Percentiles rank a stretch among this genome's conserved stretches.
These are phyloP conservation scores for Parnassius smintheus DNA, from an alignment of 2,888 invertebrate genomes.

Conservation along the genomic window DNA sequence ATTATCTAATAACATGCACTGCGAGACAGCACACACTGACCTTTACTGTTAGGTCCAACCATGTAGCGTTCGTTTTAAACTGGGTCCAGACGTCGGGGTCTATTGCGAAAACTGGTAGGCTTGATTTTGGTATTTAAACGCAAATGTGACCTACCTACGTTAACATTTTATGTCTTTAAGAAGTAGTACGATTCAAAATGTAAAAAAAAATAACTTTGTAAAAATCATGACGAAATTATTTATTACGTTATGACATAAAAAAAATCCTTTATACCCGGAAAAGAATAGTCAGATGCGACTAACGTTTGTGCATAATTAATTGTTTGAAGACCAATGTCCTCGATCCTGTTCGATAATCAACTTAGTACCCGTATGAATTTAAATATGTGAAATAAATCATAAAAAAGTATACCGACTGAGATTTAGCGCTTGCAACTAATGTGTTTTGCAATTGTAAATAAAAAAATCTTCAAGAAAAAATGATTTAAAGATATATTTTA, in stretches of 20 bases:
- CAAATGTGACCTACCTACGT: background rate
- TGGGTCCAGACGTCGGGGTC: slow-evolving; percentile 4
- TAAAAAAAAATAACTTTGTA: too few species aligned
- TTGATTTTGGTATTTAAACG: slow-evolving; percentile 1
- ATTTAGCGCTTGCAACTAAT: slow-evolving; percentile 3
- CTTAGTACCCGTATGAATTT: slow-evolving; percentile 20
- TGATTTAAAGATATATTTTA: too few species aligned
- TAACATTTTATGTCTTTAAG: too few species aligned
- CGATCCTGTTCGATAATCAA: slow-evolving; percentile 40
- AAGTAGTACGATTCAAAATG: too few species aligned
- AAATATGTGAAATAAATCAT: slow-evolving; percentile 32
- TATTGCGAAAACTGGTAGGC: background rate
- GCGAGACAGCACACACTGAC: slow-evolving; percentile 49
- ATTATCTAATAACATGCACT: slow-evolving; percentile 66
- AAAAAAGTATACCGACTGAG: slow-evolving; percentile 25
- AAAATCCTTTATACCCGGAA: slow-evolving; percentile 23
- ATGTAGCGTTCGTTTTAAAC: slow-evolving; percentile 36
- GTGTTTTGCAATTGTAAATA: too few species aligned
- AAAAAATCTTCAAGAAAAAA: too few species aligned
- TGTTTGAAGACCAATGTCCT: slow-evolving; percentile 49
- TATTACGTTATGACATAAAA: background rate
- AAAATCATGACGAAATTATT: too few species aligned
- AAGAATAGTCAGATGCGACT: slow-evolving; percentile 32
- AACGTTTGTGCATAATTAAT: slow-evolving; percentile 39
- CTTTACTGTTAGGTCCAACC: slow-evolving; percentile 54